Evolutionary conservation across 2,797 vertebrate species (phyloP).

Genomic region (Chiroxiphia lanceolata): DNA sequence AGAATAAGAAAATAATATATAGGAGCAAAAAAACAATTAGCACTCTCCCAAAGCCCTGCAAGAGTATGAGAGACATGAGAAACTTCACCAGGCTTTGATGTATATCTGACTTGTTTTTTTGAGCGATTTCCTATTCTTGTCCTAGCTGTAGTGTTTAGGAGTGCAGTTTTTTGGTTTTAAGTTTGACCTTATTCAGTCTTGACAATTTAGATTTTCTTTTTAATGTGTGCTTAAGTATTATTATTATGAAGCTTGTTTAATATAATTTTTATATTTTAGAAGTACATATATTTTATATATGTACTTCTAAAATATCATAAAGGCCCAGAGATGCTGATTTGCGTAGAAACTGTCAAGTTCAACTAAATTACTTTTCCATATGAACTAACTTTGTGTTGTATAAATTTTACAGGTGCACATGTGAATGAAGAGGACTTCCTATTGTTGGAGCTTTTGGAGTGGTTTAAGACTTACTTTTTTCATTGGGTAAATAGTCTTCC

Average conservation of each 20-base stretch:
- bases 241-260: not conserved
- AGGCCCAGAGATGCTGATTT: not conserved
- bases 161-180: not conserved
- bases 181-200: not conserved
- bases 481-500: constrained; percentile 89
- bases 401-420: constrained; percentile 77
- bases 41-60: not conserved
- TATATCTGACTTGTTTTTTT: not conserved
- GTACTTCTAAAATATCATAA: not conserved
- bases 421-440: constrained; percentile 88
- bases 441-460: constrained; percentile 89
- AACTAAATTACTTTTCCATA: not conserved
- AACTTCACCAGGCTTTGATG: not conserved
- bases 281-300: too few species aligned
- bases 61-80: not conserved
- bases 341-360: not conserved
- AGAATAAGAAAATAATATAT: not conserved
- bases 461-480: constrained; percentile 96
- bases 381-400: not conserved
- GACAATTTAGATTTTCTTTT: not conserved
- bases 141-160: not conserved
- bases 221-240: not conserved
- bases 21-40: not conserved
- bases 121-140: not conserved
- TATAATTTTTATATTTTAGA: not conserved